A percentile compares a stretch with the other conserved stretches of the same genome.
These are phyloP conservation scores for Plebejus anna DNA, from an alignment of 2,888 invertebrate genomes.

Conservation along the genomic window DNA sequence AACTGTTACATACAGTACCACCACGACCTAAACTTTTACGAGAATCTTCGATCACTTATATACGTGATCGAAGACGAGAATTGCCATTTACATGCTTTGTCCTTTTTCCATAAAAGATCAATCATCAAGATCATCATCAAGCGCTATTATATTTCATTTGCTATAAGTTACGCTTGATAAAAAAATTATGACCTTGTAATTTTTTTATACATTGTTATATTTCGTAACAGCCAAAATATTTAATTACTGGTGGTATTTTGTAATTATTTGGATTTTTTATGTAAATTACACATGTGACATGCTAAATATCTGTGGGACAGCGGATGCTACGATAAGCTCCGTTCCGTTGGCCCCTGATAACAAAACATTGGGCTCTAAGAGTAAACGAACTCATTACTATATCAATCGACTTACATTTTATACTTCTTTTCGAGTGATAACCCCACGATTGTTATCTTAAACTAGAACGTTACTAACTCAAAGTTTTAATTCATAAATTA, in stretches of 20 bases:
- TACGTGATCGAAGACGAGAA: no score
- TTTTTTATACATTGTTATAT: not conserved
- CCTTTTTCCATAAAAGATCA: no score
- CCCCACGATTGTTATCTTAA: constrained; percentile 54
- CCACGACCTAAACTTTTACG: no score
- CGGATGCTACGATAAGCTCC: constrained; percentile 66
- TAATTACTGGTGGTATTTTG: not conserved
- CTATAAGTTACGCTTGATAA: no score
- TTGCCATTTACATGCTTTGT: no score
- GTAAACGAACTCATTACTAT: constrained; percentile 63
- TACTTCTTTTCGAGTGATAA: constrained; percentile 48
- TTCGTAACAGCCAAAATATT: not conserved
- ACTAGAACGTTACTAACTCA: constrained; percentile 31
- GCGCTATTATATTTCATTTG: no score
- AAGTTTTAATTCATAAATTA: constrained; percentile 29
- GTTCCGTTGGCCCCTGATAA: constrained; percentile 68
- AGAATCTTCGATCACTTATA: no score
- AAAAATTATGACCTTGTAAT: not conserved
- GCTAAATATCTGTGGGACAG: constrained; percentile 43
- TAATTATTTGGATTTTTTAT: constrained; percentile 33
- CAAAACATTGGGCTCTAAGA: constrained; percentile 57
- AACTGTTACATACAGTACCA: no score
- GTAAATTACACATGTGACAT: constrained; percentile 39
- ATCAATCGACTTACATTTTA: constrained; percentile 47
- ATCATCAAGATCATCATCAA: no score